These are phyloP conservation scores for Bedellia somnulentella DNA, from an alignment of 2,888 invertebrate genomes.

Conservation along the genomic window DNA sequence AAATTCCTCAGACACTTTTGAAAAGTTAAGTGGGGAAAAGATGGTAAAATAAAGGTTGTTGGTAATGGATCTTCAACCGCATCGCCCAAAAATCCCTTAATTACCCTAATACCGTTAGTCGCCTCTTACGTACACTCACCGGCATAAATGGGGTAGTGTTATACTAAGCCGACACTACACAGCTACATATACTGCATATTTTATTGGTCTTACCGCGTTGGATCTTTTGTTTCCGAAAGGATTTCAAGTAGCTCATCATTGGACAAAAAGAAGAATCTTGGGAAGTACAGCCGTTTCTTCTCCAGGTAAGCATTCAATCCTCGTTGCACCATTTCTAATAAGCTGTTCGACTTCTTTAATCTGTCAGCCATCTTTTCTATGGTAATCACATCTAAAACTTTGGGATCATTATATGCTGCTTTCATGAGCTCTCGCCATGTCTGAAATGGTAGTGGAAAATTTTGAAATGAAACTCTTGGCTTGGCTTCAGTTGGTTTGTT, in stretches of 20 bases:
- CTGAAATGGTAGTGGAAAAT: constrained; percentile 34
- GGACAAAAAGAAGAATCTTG: constrained; percentile 52
- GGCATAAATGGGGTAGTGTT: too few relatives aligned
- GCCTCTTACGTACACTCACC: too few relatives aligned
- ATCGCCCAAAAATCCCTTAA: too few relatives aligned
- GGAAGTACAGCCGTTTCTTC: constrained; percentile 90
- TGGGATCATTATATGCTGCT: constrained; percentile 71
- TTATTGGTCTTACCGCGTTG: constrained; percentile 73
- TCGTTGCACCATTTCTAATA: constrained; percentile 88
- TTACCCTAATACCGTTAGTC: too few relatives aligned
- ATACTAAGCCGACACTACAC: too few relatives aligned
- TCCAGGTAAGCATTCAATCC: constrained; percentile 92
- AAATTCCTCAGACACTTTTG: too few relatives aligned
- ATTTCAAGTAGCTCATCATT: constrained; percentile 68
- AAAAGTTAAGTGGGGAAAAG: too few relatives aligned
- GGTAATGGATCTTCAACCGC: too few relatives aligned
- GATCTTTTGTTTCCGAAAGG: constrained; percentile 96
- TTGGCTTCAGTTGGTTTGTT: too few relatives aligned
- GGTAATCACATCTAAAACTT: constrained; percentile 81
- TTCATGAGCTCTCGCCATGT: constrained; percentile 97
- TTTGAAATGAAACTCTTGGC: too few relatives aligned
- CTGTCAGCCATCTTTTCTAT: constrained; percentile 92
- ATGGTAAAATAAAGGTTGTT: too few relatives aligned
- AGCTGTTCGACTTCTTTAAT: constrained; percentile 70
- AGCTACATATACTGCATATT: too few relatives aligned